phyloP scores from a whole-genome alignment of 1,140 invertebrate species.

The Ctenoplectra terminalis region DNA sequence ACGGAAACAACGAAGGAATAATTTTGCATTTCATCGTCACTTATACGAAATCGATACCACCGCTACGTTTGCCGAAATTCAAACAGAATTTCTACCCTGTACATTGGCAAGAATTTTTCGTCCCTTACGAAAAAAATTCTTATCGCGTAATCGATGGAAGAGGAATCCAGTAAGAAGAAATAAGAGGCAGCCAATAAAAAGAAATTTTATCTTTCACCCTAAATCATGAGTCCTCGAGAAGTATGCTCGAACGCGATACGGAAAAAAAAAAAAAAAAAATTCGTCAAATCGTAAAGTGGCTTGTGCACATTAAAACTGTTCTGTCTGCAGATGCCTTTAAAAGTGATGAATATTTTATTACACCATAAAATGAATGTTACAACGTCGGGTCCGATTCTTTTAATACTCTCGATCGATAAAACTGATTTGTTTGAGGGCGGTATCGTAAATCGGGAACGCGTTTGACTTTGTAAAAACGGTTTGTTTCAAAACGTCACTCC shows the following conservation, averaged over 20 bases:
- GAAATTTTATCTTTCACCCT: no score
- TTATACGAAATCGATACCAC: neutral
- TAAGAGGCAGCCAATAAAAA: no score
- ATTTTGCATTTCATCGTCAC: neutral
- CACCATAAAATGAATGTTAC: slow-evolving; percentile 1
- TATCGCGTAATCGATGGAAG: no score
- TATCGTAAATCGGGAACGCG: slow-evolving; percentile 14
- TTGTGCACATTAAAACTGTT: neutral
- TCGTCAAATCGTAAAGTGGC: neutral
- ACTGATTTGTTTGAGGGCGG: slow-evolving; percentile 19
- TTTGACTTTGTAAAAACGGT: slow-evolving; percentile 8
- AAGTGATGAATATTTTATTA: slow-evolving; percentile 23
- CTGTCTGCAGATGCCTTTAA: neutral
- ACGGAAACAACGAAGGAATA: no score
- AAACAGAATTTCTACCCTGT: no score
- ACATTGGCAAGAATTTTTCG: no score
- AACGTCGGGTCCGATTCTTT: neutral
- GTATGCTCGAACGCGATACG: no score
- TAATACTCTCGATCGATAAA: slow-evolving; percentile 15
- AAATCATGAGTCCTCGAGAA: no score
- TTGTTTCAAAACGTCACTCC: slow-evolving; percentile 5
- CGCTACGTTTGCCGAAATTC: neutral
- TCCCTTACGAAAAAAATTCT: no score
- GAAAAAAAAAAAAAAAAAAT: slow-evolving; percentile 21
- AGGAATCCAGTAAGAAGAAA: no score